Base-by-base conservation (phyloP, 2,113 vertebrate species). In the Microcebus lehilahytsara region DNA sequence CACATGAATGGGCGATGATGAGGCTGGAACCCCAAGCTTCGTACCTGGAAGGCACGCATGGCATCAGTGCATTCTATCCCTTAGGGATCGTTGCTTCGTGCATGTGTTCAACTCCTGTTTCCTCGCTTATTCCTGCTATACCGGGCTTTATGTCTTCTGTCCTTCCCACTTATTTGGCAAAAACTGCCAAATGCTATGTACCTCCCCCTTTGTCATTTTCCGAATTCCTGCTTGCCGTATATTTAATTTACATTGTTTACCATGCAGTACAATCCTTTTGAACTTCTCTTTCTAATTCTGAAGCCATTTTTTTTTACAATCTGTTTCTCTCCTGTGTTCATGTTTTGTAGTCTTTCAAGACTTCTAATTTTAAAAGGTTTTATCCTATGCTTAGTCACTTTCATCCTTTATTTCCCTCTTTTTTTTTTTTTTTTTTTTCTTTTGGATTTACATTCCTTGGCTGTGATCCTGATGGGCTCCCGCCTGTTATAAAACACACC, bases 351-450 rank as follows among this genome's bases (percentile, higher is more conserved):
- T 62, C 51, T 94, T 79, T 77, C 9, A 83, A 51, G 42, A 34
- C 14, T 62, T 74, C 64, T 79, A 80, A 22, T 74, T 79, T 89
- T 93, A 46, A 91, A 90, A 87, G 20, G 3, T 90, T 87, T 78
- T 90, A 32, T 60, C 6, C 51, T 80, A 46, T 69, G 19, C 27
- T 58, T 53, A 56, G 58, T 64, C 40, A 34, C 30, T 72, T 93
- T 34, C 10, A 81, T n/a, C n/a, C 74, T 77, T 46, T 62, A 91
- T 67, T 88, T 74, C 25, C 4, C 11, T 74, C 16, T 13, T 49
- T 93, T 92, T 69, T 85, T 74, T 12, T 13, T 49, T 93, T 92
- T 69, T 85, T 53, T 42, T n/a, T 94, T 71, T 14, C 25, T 92
- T 88, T 94, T 67, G 78, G 51, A 51, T 85, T 93, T 69, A 53